phyloP scores from a whole-genome alignment of 2,888 invertebrate species.

The Hyalella azteca region DNA sequence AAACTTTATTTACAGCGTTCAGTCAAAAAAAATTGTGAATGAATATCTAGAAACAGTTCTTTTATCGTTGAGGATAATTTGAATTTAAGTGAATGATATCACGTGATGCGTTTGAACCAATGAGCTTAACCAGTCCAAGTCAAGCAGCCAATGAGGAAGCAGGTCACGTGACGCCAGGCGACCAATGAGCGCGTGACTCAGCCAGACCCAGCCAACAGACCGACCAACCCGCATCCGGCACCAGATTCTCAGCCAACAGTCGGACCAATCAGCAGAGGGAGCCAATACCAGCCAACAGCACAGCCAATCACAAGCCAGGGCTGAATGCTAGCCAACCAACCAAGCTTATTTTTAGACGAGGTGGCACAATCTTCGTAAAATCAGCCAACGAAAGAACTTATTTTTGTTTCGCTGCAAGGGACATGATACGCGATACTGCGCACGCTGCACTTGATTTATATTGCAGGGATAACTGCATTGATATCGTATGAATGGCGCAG shows the following conservation, averaged over 20 bases:
- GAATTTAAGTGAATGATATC: no score
- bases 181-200: neutral
- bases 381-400: neutral
- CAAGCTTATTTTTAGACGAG: constrained; percentile 7
- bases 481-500: no score
- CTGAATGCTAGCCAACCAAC: constrained; percentile 1
- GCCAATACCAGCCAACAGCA: constrained; percentile 13
- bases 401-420: no score
- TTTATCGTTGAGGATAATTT: no score
- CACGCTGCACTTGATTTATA: no score
- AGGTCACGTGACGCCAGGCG: neutral
- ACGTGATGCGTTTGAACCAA: constrained; percentile 2
- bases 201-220: neutral
- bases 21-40: no score
- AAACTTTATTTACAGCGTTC: no score
- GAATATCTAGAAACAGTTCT: no score
- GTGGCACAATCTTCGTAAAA: neutral
- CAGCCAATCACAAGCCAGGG: neutral
- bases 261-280: neutral
- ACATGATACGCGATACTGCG: no score
- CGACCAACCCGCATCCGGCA: constrained; percentile 7
- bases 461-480: no score
- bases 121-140: neutral
- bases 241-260: no score
- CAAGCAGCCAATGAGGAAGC: neutral